phyloP scores from a whole-genome alignment of 53 echinoderm and acorn worm species.

The Crossaster papposus region DNA sequence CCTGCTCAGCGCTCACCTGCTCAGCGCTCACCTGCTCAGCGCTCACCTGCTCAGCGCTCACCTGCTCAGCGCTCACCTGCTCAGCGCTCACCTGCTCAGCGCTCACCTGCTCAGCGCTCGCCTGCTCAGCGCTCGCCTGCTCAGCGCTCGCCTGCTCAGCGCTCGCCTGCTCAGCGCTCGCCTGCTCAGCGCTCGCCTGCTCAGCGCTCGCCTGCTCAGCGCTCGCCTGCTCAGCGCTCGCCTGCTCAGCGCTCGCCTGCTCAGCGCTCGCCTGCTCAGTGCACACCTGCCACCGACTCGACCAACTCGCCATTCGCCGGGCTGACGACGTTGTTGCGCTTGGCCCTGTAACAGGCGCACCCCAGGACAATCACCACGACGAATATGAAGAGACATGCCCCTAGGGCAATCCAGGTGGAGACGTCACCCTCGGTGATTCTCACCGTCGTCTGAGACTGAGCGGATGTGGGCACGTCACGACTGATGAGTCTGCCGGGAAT shows the following conservation, averaged over 20 bases:
- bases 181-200: neutral
- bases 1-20: too few relatives aligned
- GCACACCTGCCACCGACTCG: neutral
- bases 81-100: neutral
- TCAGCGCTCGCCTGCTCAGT: neutral
- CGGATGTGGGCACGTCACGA: neutral
- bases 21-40: neutral
- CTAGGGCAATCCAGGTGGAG: neutral
- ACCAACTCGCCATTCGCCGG: neutral
- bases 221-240: too few relatives aligned
- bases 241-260: neutral
- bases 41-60: neutral
- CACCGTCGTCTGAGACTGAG: neutral
- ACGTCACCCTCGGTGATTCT: neutral
- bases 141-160: neutral
- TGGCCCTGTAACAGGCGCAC: conserved; percentile 2
- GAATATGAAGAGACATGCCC: neutral
- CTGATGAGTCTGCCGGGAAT: conserved; percentile 16
- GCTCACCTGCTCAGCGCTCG: neutral
- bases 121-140: too few relatives aligned
- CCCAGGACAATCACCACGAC: neutral
- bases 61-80: too few relatives aligned
- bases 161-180: too few relatives aligned
- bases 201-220: neutral
- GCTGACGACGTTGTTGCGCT: conserved; percentile 22